Evolutionary conservation across 2,888 invertebrate genomes (phyloP), one percentile per base, ranked within the genome.

Genomic region (Oligia strigilis): DNA sequence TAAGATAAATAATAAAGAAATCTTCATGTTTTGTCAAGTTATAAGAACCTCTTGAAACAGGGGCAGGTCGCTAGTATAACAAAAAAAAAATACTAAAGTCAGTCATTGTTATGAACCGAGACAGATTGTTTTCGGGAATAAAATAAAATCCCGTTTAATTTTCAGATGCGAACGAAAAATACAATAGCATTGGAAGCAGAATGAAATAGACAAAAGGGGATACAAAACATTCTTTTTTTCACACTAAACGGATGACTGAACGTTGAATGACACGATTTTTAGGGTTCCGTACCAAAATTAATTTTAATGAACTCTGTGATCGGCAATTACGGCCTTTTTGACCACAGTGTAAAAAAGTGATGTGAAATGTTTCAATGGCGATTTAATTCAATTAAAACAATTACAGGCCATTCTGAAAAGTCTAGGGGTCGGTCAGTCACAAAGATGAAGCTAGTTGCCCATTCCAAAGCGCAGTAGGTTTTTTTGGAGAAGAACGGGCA

Each of bases 211-310:
- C 8, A 75, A 60, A 46, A 43, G 0, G 11, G 4, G 19, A 17
- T 17, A 77, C 29, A 13, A 71, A 40, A 66, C 49, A 66, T 64
- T 43, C 1, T n/a, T 46, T 81, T 65, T 81, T 72, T 23, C 49
- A 46, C 19, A 19, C n/a, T 14, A 64, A 19, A n/a, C 14, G 36
- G 43, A 36, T 0, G 36, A 80, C 46, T 5, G 46, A 65, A 2
- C 9, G 4, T 43, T 49, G 9, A 43, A 43, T 43, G 29, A 52
- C 29, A n/a, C 1, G 40, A 60, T 78, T 58, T 79, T 40, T 40
- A 40, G 40, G 40, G 40, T 40, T 40, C 40, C 40, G 40, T 40
- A 3, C 40, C 4, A 40, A 40, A 9, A 43, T n/a, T 2, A 43
- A 29, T 43, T 8, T 49, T 49, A 49, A 13, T 49, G 13, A 29